Evolutionary conservation across 1,140 invertebrate genomes (phyloP).

Genomic region (Ephestia elutella): DNA sequence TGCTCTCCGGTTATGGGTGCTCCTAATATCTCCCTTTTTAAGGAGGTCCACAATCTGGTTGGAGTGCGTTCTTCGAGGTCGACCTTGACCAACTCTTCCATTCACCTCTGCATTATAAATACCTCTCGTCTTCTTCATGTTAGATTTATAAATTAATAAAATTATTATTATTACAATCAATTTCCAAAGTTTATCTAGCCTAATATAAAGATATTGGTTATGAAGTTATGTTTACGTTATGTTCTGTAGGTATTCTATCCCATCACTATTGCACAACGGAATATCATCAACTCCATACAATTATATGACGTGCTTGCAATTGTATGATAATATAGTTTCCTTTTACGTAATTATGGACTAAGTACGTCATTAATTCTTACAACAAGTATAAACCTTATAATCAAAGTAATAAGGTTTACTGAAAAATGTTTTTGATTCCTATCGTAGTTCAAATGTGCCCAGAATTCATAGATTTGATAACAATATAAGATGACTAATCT

Average conservation of each 20-base stretch:
- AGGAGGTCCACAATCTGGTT: too few relatives aligned
- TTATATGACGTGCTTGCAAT: conserved; percentile 50
- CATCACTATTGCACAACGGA: conserved; percentile 33
- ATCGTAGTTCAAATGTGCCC: conserved; percentile 20
- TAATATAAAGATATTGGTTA: too few relatives aligned
- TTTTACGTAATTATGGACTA: conserved; percentile 54
- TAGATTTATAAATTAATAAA: too few relatives aligned
- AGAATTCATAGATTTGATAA: conserved; percentile 9
- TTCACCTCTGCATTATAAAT: too few relatives aligned
- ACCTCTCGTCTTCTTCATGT: too few relatives aligned
- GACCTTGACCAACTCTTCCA: too few relatives aligned
- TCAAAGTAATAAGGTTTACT: conserved; percentile 18
- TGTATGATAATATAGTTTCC: conserved; percentile 63
- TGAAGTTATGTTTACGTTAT: too few relatives aligned
- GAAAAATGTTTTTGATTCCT: background rate
- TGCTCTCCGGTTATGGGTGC: too few relatives aligned
- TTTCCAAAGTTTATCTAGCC: too few relatives aligned
- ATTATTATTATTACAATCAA: too few relatives aligned
- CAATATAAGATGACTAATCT: conserved; percentile 1
- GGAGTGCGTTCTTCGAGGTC: too few relatives aligned
- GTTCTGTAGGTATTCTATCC: conserved; percentile 10
- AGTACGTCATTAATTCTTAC: conserved; percentile 39
- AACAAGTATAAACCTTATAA: conserved; percentile 23
- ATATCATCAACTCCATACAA: conserved; percentile 21
- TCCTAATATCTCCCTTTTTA: too few relatives aligned